Base-by-base conservation (phyloP, 2,888 invertebrate species). In the Villa cingulata region DNA sequence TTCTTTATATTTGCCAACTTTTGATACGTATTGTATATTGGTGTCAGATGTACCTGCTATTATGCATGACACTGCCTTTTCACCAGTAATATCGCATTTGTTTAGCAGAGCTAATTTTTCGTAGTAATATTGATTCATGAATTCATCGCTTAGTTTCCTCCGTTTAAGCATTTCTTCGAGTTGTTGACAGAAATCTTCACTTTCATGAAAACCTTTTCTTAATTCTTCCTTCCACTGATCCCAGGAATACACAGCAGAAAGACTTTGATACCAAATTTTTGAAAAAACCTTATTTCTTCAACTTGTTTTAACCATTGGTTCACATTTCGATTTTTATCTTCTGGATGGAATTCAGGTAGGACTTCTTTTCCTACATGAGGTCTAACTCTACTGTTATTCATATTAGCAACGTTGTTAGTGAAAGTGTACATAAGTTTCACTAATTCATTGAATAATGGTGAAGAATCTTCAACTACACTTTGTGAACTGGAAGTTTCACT, bases 61-160 rank as follows among this genome's bases (percentile, higher is more conserved):
- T n/a, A n/a, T n/a, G n/a, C n/a, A n/a, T n/a, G n/a, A n/a, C n/a
- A n/a, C n/a, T n/a, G n/a, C n/a, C n/a, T n/a, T n/a, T n/a, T n/a
- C n/a, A n/a, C n/a, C n/a, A n/a, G n/a, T n/a, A n/a, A n/a, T n/a
- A n/a, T n/a, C n/a, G n/a, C n/a, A n/a, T n/a, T n/a, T n/a, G n/a
- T n/a, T n/a, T n/a, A n/a, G 19, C 42, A 48, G 34, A 1, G 51
- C 48, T n/a, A 51, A 10, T 44, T 51, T 51, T 37, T 51, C 48
- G 23, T 51, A 48, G 34, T 39, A n/a, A n/a, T n/a, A n/a, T n/a
- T n/a, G n/a, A 29, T 38, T 50, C 10, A 44, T 44, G 16, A 45
- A 27, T 44, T 50, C 50, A 7, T 44, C 32, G 2, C 18, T 14
- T 20, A 15, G 37, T 37, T 46, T 46, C 2, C 10, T 44, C 9